Percentiles rank a stretch among this genome's conserved stretches.
Conservation (phyloP, 30 jellyfish, hydroid and myxozoan genomes). For the Aurelia sp. region DNA sequence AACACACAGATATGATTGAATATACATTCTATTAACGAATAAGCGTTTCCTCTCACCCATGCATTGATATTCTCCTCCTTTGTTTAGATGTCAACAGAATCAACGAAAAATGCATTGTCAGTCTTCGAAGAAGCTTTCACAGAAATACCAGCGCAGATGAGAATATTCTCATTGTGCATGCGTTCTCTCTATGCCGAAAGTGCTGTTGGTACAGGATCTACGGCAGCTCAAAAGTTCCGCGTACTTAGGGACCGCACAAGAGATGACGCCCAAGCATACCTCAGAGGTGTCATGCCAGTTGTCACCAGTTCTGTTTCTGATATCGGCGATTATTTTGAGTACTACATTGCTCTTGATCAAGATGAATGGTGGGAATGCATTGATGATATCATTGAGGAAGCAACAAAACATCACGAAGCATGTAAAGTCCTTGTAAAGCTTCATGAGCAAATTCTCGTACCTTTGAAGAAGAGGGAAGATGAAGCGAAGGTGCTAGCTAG, state of each 20-base stretch:
- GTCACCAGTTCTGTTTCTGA: slow-evolving; percentile 33
- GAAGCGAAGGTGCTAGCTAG: slow-evolving; percentile 8
- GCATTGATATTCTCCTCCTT: no score
- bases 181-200: slow-evolving; percentile 34
- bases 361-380: slow-evolving; percentile 65
- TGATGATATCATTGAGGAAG: slow-evolving; percentile 28
- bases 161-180: slow-evolving; percentile 37
- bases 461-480: slow-evolving; percentile 44
- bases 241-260: slow-evolving; percentile 28
- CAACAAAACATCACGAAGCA: slow-evolving; percentile 32
- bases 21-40: no score
- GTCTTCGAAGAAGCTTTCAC: no score
- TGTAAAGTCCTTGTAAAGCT: slow-evolving; percentile 47
- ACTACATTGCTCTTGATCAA: slow-evolving; percentile 18
- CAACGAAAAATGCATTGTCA: no score
- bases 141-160: slow-evolving; percentile 9
- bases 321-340: slow-evolving; percentile 32
- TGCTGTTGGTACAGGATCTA: slow-evolving; percentile 20
- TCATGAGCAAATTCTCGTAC: slow-evolving; percentile 34
- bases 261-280: slow-evolving; percentile 55
- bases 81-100: no score
- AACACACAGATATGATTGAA: no score
- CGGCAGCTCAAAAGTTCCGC: slow-evolving; percentile 14
- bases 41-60: no score
- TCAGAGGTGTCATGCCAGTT: slow-evolving; percentile 43